Percentiles rank a stretch among this genome's conserved stretches.
phyloP scores from a whole-genome alignment of 2,888 invertebrate genomes.

The Xestia c-nigrum region DNA sequence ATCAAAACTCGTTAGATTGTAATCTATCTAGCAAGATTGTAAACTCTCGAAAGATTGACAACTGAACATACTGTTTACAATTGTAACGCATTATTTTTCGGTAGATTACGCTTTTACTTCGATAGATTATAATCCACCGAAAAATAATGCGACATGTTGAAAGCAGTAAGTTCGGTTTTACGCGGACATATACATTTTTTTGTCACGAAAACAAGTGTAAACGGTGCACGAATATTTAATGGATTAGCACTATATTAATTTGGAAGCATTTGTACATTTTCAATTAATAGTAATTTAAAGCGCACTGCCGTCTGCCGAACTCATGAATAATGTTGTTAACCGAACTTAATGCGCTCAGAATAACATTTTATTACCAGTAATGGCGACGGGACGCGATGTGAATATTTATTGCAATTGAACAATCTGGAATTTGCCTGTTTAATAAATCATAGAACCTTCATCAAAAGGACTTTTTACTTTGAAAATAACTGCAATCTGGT shows the following conservation, averaged over 20 bases:
- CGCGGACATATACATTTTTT: not conserved
- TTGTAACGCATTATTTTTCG: no score
- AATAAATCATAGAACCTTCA: constrained; percentile 16
- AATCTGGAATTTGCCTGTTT: constrained; percentile 28
- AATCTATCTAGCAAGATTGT: no score
- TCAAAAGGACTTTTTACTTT: constrained; percentile 3
- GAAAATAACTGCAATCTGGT: not conserved
- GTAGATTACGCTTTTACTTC: no score
- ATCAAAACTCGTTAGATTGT: no score
- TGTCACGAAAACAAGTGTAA: not conserved
- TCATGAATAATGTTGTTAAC: constrained; percentile 74
- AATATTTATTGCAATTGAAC: constrained; percentile 57
- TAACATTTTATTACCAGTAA: constrained; percentile 71
- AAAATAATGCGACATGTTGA: no score
- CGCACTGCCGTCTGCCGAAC: constrained; percentile 50
- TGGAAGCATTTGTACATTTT: constrained; percentile 45
- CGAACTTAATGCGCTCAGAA: constrained; percentile 71
- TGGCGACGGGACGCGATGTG: constrained; percentile 63
- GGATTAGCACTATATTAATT: constrained; percentile 48
- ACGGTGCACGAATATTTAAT: constrained; percentile 15
- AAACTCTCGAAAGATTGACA: no score
- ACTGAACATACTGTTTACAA: no score
- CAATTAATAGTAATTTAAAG: constrained; percentile 60
- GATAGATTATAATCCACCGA: no score
- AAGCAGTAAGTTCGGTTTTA: no score